Percentiles rank a stretch among this genome's conserved stretches.
phyloP scores from a whole-genome alignment of 2,888 invertebrate species.

The Exocentrus adspersus region DNA sequence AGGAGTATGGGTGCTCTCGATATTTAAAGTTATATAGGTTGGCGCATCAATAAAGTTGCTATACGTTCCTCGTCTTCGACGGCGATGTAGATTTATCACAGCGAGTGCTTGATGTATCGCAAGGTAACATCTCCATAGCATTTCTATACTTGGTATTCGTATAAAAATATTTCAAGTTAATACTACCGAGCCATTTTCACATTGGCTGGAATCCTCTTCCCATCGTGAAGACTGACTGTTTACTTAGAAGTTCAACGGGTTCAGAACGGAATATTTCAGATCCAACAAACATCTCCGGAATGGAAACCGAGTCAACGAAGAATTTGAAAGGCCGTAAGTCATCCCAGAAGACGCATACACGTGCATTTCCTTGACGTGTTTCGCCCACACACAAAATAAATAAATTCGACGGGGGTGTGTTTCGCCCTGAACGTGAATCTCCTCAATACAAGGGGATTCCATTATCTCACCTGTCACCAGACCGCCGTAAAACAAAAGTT shows the following conservation, averaged over 20 bases:
- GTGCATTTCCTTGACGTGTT: neutral
- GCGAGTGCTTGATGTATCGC: slow-evolving; percentile 15
- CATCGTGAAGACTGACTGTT: no score
- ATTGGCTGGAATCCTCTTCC: no score
- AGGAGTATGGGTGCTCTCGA: slow-evolving; percentile 16
- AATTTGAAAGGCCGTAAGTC: no score
- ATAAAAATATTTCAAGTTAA: slow-evolving; percentile 17
- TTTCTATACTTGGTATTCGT: slow-evolving; percentile 1
- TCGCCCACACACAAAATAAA: neutral
- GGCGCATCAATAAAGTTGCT: slow-evolving; percentile 15
- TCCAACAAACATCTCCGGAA: no score
- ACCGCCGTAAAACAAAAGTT: slow-evolving; percentile 8
- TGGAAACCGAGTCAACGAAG: no score
- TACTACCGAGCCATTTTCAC: no score
- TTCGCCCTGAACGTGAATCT: neutral
- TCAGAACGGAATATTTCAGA: no score
- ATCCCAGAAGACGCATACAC: neutral
- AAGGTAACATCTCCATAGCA: slow-evolving; percentile 11
- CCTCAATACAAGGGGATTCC: slow-evolving; percentile 1
- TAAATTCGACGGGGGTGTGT: neutral
- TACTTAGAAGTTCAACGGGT: no score
- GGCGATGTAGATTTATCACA: slow-evolving; percentile 24
- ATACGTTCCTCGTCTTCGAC: slow-evolving; percentile 9
- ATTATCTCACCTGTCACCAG: slow-evolving; percentile 21
- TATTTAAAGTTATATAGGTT: slow-evolving; percentile 24